A percentile compares a stretch with the other conserved stretches of the same genome.
Conservation (phyloP, 2,113 vertebrate genomes). For the Sceloporus tristichus region DNA sequence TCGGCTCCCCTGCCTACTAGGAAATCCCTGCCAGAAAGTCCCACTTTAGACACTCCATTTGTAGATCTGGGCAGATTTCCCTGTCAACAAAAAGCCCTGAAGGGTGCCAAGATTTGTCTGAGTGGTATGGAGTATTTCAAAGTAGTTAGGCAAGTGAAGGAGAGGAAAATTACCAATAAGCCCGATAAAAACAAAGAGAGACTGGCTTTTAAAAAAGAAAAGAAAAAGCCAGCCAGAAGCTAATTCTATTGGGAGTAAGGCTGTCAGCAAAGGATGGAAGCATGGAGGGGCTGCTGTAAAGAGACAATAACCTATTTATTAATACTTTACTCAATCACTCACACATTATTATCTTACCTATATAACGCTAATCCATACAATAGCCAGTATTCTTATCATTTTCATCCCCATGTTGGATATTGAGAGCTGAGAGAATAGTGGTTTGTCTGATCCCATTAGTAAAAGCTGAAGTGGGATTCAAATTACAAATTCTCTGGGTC, state of each 20-base stretch:
- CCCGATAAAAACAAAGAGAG: background rate
- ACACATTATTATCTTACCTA: background rate
- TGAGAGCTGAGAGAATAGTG: background rate
- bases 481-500: background rate
- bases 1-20: background rate
- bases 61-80: conserved; percentile 19
- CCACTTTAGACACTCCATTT: background rate
- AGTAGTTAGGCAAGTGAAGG: background rate
- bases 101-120: background rate
- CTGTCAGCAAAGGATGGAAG: conserved; percentile 1
- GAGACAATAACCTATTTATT: background rate
- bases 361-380: background rate
- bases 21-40: conserved; percentile 16
- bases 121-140: background rate
- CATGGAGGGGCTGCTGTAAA: background rate
- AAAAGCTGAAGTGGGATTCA: background rate
- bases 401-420: background rate
- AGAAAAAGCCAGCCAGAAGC: background rate
- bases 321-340: background rate
- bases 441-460: background rate
- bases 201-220: background rate
- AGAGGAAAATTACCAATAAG: background rate
- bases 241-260: background rate
- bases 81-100: conserved; percentile 17
- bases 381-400: background rate